A percentile compares a stretch with the other conserved stretches of the same genome.
phyloP scores from a whole-genome alignment of 2,888 invertebrate species.

The Chymomyza amoena region DNA sequence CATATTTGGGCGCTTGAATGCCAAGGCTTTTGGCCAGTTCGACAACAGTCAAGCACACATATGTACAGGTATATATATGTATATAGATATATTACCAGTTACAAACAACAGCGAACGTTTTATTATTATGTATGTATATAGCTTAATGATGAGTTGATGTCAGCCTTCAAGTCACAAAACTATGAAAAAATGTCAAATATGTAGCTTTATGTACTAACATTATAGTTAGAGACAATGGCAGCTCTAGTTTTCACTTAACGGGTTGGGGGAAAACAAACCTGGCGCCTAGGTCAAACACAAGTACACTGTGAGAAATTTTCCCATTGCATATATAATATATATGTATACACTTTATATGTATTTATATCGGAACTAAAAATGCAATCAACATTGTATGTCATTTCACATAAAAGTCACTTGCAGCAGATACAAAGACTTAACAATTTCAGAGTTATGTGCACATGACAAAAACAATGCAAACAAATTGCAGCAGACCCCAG shows the following conservation, averaged over 20 bases:
- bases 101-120: background rate
- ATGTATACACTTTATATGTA: conserved; percentile 49
- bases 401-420: conserved; percentile 17
- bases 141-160: background rate
- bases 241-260: background rate
- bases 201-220: background rate
- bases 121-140: background rate
- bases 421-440: conserved; percentile 46
- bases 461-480: conserved; percentile 39
- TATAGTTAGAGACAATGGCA: background rate
- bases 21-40: conserved; percentile 51
- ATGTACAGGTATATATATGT: conserved; percentile 5
- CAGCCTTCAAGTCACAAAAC: background rate
- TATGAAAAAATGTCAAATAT: background rate
- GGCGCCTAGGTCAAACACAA: background rate
- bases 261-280: background rate
- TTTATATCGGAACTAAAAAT: conserved; percentile 47
- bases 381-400: conserved; percentile 46
- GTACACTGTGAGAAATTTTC: conserved; percentile 38
- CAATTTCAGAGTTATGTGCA: conserved; percentile 62
- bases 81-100: conserved; percentile 20
- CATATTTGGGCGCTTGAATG: conserved; percentile 68
- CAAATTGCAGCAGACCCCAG: conserved; percentile 7
- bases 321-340: conserved; percentile 47
- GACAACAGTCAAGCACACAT: background rate